phyloP scores from a whole-genome alignment of 2,797 vertebrate genomes.

The Micropoecilia bifurca region DNA sequence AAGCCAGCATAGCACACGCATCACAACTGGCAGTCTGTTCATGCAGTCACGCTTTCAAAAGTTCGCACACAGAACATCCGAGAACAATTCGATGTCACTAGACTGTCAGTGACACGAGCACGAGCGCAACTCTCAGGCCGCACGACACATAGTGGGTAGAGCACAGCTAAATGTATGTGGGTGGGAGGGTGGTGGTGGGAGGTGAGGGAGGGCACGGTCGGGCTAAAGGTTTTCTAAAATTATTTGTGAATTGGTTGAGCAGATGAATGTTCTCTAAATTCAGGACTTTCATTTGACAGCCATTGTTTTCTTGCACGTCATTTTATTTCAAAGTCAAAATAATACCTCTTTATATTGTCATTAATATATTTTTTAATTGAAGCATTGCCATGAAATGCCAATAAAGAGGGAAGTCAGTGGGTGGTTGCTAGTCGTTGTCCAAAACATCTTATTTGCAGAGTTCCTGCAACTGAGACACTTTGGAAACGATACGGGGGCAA shows the following conservation, averaged over 20 bases:
- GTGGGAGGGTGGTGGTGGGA: constrained; percentile 34
- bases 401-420: constrained; percentile 41
- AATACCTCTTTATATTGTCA: neutral
- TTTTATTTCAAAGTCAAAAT: constrained; percentile 27
- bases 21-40: constrained; percentile 11
- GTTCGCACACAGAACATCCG: constrained; percentile 1
- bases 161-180: constrained; percentile 76
- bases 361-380: constrained; percentile 14
- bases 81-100: neutral
- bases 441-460: constrained; percentile 48
- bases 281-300: constrained; percentile 49
- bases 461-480: constrained; percentile 47
- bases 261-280: constrained; percentile 51
- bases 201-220: constrained; percentile 12
- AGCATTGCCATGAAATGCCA: constrained; percentile 27
- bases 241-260: constrained; percentile 59
- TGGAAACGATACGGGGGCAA: constrained; percentile 45
- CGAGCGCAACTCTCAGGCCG: constrained; percentile 36
- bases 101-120: constrained; percentile 8
- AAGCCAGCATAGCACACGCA: constrained; percentile 70
- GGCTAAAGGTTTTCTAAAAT: constrained; percentile 49
- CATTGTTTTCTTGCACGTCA: constrained; percentile 11
- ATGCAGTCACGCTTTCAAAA: constrained; percentile 42
- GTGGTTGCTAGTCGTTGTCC: constrained; percentile 32
- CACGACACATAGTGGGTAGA: constrained; percentile 71